phyloP scores from a whole-genome alignment of 2,113 vertebrate genomes.

The Agapornis roseicollis region DNA sequence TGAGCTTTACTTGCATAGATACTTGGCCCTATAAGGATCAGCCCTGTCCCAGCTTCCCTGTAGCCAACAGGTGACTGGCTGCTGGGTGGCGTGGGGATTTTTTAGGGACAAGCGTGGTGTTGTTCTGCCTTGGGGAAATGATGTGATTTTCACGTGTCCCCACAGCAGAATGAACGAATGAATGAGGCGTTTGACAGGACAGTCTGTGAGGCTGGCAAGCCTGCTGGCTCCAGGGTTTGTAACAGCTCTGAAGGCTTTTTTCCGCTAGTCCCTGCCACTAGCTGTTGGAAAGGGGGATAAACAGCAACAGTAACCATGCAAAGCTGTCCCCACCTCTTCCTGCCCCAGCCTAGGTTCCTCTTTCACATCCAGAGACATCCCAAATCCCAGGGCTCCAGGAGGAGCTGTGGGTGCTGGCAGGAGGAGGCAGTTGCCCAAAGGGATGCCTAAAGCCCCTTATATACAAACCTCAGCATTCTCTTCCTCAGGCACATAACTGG shows the following conservation, averaged over 20 bases:
- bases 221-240: background rate
- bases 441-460: too few relatives aligned
- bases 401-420: background rate
- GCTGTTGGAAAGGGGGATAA: slow-evolving; percentile 42
- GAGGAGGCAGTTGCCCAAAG: background rate
- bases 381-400: background rate
- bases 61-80: background rate
- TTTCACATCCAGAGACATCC: background rate
- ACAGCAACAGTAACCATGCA: slow-evolving; percentile 60
- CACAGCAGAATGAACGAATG: background rate
- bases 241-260: slow-evolving; percentile 59
- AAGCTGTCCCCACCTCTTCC: slow-evolving; percentile 27
- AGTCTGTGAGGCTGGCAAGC: slow-evolving; percentile 19
- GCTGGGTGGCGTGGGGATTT: background rate
- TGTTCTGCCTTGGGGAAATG: background rate
- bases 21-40: background rate
- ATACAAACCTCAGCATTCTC: background rate
- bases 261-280: slow-evolving; percentile 40
- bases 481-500: background rate
- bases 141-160: background rate
- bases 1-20: background rate
- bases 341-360: slow-evolving; percentile 13
- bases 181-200: slow-evolving; percentile 33
- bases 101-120: background rate
- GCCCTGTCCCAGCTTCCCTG: background rate